phyloP scores from a whole-genome alignment of 1,140 invertebrate genomes.

The Pararge aegeria region DNA sequence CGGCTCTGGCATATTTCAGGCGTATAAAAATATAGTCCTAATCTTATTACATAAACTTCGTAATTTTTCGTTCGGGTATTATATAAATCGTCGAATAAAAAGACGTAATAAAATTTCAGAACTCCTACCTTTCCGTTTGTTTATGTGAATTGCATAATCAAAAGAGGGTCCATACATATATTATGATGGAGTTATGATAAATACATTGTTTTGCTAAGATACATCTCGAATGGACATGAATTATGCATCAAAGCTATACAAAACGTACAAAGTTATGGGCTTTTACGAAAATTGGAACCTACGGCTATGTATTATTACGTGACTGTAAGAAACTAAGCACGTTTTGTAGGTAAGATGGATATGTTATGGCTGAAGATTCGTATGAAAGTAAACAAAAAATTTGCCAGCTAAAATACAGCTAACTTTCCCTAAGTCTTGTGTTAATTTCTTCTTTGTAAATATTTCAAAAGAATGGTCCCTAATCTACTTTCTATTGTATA shows the following conservation, averaged over 20 bases:
- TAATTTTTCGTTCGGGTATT: too few relatives aligned
- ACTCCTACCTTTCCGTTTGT: slow-evolving; percentile 12
- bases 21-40: slow-evolving; percentile 6
- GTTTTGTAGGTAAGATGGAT: not conserved
- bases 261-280: slow-evolving; percentile 42
- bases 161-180: slow-evolving; percentile 21
- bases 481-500: too few relatives aligned
- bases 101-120: slow-evolving; percentile 10
- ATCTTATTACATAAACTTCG: not conserved
- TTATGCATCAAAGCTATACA: slow-evolving; percentile 52
- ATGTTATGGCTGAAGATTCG: not conserved
- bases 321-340: not conserved
- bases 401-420: too few relatives aligned
- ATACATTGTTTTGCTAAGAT: slow-evolving; percentile 50
- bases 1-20: too few relatives aligned
- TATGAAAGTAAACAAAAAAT: too few relatives aligned
- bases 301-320: slow-evolving; percentile 35
- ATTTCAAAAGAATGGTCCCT: too few relatives aligned
- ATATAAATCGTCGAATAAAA: not conserved
- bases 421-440: too few relatives aligned
- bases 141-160: slow-evolving; percentile 17
- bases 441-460: too few relatives aligned
- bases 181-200: slow-evolving; percentile 34
- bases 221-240: slow-evolving; percentile 50
- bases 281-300: slow-evolving; percentile 57